These are phyloP conservation scores for Corbicula japonica DNA, from an alignment of 2,888 invertebrate species.

Conservation along the genomic window DNA sequence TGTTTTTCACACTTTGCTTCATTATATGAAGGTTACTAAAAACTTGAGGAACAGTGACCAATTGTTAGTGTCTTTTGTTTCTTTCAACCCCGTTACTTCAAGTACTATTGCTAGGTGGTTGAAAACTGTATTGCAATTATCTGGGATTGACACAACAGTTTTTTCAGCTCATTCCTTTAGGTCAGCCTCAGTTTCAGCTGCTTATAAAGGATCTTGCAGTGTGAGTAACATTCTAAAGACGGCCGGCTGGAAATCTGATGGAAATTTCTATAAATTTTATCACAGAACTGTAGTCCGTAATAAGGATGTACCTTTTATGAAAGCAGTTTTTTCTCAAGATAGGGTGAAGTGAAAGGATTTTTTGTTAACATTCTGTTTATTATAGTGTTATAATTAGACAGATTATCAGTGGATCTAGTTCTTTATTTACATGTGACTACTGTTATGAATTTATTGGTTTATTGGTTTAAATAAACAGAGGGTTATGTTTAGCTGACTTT, in stretches of 20 bases:
- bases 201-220: constrained; percentile 15
- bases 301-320: constrained; percentile 7
- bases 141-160: constrained; percentile 24
- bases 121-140: constrained; percentile 10
- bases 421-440: no score
- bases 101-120: constrained; percentile 49
- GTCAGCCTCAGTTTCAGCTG: constrained; percentile 31
- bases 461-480: no score
- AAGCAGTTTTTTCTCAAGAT: constrained; percentile 27
- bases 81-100: constrained; percentile 34
- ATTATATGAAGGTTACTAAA: constrained; percentile 38
- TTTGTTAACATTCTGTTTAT: no score
- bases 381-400: no score
- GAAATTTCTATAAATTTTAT: constrained; percentile 21
- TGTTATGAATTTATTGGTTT: no score
- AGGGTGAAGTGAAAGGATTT: no score
- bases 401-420: no score
- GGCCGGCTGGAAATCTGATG: constrained; percentile 21
- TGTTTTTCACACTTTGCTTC: constrained; percentile 25
- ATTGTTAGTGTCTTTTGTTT: constrained; percentile 43
- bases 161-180: constrained; percentile 40
- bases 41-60: constrained; percentile 1
- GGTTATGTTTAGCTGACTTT: no score
- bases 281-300: background rate
- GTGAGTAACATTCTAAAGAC: constrained; percentile 7